Conservation (phyloP, 2,113 vertebrate species). For the Leptobrachium leishanense region DNA sequence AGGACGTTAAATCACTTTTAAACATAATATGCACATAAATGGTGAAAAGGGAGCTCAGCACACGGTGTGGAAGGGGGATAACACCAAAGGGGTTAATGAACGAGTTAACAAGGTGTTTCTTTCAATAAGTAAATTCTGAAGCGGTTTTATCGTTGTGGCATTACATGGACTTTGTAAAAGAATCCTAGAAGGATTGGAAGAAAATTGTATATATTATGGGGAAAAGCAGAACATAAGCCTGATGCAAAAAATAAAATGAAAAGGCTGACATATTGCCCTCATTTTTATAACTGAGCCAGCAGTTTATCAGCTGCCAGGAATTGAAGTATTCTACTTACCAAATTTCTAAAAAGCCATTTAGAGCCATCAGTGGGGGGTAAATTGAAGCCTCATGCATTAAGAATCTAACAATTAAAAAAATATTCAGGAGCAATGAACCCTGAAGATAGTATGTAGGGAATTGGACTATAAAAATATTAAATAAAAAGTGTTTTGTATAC, state of each 20-base stretch:
- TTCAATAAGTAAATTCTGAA: too few species aligned
- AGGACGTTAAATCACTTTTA: too few species aligned
- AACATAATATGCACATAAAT: too few species aligned
- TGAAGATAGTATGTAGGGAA: slow-evolving; percentile 64
- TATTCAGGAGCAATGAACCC: slow-evolving; percentile 68
- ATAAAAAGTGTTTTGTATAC: slow-evolving; percentile 52
- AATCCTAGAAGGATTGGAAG: too few species aligned
- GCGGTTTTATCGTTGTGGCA: too few species aligned
- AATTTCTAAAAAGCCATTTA: slow-evolving; percentile 70
- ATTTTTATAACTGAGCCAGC: slow-evolving; percentile 39
- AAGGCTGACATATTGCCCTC: slow-evolving; percentile 20
- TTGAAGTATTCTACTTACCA: slow-evolving; percentile 57
- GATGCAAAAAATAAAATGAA: slow-evolving; percentile 13
- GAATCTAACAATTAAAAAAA: slow-evolving; percentile 76
- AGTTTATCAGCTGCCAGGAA: slow-evolving; percentile 44
- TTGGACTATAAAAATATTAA: slow-evolving; percentile 50
- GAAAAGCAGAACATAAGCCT: not conserved
- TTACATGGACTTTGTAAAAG: too few species aligned
- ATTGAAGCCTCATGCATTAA: slow-evolving; percentile 70
- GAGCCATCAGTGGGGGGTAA: slow-evolving; percentile 65
- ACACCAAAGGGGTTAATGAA: too few species aligned
- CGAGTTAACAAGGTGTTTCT: too few species aligned
- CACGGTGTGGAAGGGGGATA: too few species aligned
- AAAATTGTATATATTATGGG: too few species aligned
- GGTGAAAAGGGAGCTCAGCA: too few species aligned